Evolutionary conservation across 2,888 invertebrate genomes (phyloP), one percentile per base, ranked within the genome.

Genomic region (Andrena haemorrhoa): DNA sequence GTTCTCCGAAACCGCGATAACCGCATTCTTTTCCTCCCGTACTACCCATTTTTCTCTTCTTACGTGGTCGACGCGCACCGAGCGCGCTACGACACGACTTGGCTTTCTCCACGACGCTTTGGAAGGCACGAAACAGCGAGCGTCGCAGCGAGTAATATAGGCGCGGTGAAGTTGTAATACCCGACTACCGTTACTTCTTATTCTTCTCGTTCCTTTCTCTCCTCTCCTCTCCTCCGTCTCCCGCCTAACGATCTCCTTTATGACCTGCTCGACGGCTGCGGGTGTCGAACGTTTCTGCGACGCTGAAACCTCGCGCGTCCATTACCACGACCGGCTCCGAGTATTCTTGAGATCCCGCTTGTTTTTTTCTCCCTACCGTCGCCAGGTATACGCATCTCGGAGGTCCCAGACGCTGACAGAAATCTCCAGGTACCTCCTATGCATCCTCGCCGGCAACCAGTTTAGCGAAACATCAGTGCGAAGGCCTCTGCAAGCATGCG

Each of bases 131-230:
- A 77, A 49, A 77, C 78, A 78, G 81, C 84, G 77, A 80, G 72
- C 69, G 63, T 72, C 69, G 69, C 29, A 33, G 56, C 56, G 72
- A 72, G 75, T 81, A 86, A 86, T 87, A 88, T 88, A 88, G 88
- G 87, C 86, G 88, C 85, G 87, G 86, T 82, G 75, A 35, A 61
- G 75, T 83, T 71, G 84, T 89, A 89, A 88, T 89, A 86, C 82
- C 41, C 79, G 82, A 86, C 86, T 89, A 89, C 89, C 89, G 89
- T 89, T 90, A 90, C 65, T 88, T 83, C 86, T 87, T 84, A 72
- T 86, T 86, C 84, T 87, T 88, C 79, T 78, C 61, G 51, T 75
- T 74, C 58, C 79, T 77, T 69, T 60, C 65, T 83, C 74, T 73
- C 70, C 41, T 83, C 74, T 73, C 70, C 41, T 66, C 71, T 35